These are phyloP conservation scores for Keiferia lycopersicella DNA, from an alignment of 2,888 invertebrate genomes.

Conservation along the genomic window DNA sequence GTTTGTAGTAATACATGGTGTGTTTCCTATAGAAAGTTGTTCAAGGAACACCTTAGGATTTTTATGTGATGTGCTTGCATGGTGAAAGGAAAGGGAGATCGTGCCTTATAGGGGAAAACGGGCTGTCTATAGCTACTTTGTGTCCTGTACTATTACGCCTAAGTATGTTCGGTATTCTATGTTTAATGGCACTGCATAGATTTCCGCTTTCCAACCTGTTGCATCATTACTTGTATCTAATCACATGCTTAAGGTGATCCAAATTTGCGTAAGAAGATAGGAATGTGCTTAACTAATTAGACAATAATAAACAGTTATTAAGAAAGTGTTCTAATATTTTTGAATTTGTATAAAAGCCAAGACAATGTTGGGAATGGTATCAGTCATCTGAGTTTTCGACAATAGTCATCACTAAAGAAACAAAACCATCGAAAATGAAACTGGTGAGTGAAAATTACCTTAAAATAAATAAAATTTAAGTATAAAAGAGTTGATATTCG, in stretches of 20 bases:
- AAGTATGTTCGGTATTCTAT: slow-evolving; percentile 5
- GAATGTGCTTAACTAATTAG: slow-evolving; percentile 10
- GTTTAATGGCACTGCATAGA: not conserved
- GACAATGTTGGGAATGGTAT: not conserved
- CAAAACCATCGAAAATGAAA: slow-evolving; percentile 44
- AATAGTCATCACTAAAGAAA: not conserved
- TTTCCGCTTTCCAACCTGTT: not conserved
- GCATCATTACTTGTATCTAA: slow-evolving; percentile 2
- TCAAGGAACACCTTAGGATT: slow-evolving; percentile 10
- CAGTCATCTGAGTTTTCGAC: slow-evolving; percentile 6
- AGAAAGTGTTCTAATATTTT: not conserved
- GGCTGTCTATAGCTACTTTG: not conserved
- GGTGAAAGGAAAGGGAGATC: slow-evolving; percentile 18
- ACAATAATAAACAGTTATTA: not conserved
- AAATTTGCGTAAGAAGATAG: not conserved
- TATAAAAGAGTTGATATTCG: not conserved
- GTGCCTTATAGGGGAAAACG: slow-evolving; percentile 10
- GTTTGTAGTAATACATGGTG: slow-evolving; percentile 15
- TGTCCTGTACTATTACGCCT: slow-evolving; percentile 3
- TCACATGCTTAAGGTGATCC: not conserved
- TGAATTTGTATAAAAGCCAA: slow-evolving; percentile 16
- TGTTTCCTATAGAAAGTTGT: slow-evolving; percentile 22
- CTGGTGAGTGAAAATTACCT: slow-evolving; percentile 38
- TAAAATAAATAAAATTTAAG: not conserved
- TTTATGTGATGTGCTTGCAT: slow-evolving; percentile 4